Percentiles rank a stretch among this genome's conserved stretches.
These are phyloP conservation scores for Neodon shergylaensis DNA, from an alignment of 2,113 vertebrate genomes.

Conservation along the genomic window DNA sequence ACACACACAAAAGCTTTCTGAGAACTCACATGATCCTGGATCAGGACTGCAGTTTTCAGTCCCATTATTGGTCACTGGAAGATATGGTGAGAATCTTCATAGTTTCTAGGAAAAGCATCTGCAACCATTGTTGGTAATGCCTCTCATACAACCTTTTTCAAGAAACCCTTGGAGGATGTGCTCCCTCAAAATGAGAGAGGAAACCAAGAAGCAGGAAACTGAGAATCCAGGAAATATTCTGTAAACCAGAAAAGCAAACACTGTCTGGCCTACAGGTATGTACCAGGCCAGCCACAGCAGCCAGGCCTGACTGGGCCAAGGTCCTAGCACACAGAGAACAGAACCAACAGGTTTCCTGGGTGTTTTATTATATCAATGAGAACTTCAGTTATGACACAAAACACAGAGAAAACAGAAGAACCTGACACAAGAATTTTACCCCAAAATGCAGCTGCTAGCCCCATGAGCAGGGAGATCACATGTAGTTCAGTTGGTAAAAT, in stretches of 20 bases:
- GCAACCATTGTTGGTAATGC: background rate
- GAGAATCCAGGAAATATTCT: background rate
- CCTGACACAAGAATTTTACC: background rate
- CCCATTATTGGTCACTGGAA: no score
- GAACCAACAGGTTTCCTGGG: background rate
- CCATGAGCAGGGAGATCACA: background rate
- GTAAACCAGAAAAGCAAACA: no score
- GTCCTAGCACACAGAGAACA: background rate
- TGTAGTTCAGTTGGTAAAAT: background rate
- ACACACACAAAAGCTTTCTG: no score
- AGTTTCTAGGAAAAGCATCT: background rate
- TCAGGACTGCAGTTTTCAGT: no score
- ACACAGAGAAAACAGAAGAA: background rate
- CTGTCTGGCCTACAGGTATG: rapidly evolving
- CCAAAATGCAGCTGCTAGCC: background rate
- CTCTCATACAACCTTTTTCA: background rate
- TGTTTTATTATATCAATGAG: background rate
- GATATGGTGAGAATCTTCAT: background rate
- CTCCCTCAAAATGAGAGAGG: background rate
- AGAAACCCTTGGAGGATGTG: background rate
- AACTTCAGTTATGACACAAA: background rate
- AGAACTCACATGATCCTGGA: no score
- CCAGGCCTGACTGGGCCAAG: background rate
- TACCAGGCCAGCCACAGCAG: background rate
- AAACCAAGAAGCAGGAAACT: background rate